Conservation (phyloP, 2,888 invertebrate genomes). For the Diarsia mendica region DNA sequence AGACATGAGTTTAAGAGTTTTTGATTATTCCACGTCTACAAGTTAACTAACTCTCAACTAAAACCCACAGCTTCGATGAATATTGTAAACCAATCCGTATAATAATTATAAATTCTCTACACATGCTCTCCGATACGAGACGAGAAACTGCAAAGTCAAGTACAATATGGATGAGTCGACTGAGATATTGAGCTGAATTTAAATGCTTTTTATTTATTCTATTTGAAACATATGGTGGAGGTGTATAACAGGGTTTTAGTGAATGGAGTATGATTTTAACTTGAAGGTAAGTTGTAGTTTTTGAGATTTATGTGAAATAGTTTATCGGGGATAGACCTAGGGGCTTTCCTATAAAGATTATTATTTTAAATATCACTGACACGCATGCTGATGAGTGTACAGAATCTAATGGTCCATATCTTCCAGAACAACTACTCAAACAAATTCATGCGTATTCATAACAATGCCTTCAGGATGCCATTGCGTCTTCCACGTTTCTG, state of each 20-base stretch:
- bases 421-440: neutral
- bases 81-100: conserved; percentile 26
- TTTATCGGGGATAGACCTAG: neutral
- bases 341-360: neutral
- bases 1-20: too few relatives aligned
- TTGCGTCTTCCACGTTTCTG: too few relatives aligned
- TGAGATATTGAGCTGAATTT: conserved; percentile 50
- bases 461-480: too few relatives aligned
- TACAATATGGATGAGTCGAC: conserved; percentile 45
- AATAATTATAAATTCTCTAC: conserved; percentile 49
- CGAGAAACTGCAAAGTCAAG: conserved; percentile 31
- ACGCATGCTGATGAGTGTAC: too few relatives aligned
- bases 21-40: conserved; percentile 24
- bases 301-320: neutral
- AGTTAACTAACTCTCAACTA: conserved; percentile 20
- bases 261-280: conserved; percentile 3
- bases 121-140: conserved; percentile 30
- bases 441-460: neutral
- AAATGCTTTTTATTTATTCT: conserved; percentile 42
- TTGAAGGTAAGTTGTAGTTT: neutral
- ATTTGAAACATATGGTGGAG: neutral
- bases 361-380: neutral
- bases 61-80: conserved; percentile 33
- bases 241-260: conserved; percentile 7
- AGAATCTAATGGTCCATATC: neutral